A percentile compares a stretch with the other conserved stretches of the same genome.
Evolutionary conservation across 2,888 invertebrate species (phyloP).

Genomic region (Oasisia sp.): DNA sequence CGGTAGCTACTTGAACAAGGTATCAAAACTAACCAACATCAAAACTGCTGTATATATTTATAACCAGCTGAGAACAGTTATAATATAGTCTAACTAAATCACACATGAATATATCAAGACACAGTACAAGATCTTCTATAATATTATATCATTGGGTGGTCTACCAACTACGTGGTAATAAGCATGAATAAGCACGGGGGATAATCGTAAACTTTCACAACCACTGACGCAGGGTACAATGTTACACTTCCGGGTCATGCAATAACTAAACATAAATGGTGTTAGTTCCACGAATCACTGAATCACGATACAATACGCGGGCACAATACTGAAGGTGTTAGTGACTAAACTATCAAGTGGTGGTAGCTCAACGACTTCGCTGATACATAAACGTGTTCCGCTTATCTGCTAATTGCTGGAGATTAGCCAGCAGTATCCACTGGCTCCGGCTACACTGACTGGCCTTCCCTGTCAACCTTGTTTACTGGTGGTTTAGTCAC

Average conservation of each 20-base stretch:
- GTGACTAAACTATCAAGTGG: not conserved
- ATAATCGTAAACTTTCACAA: not conserved
- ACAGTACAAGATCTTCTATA: not conserved
- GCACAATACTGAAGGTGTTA: not conserved
- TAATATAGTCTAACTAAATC: not conserved
- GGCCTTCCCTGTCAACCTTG: not conserved
- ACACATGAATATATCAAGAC: not conserved
- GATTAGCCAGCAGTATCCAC: not conserved
- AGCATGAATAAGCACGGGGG: conserved; percentile 10
- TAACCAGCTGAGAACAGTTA: not conserved
- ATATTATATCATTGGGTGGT: not conserved
- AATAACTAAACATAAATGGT: not conserved
- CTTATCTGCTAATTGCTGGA: not conserved
- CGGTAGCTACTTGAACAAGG: not conserved
- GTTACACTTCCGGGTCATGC: not conserved
- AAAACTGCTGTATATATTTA: not conserved
- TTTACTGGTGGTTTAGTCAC: not conserved
- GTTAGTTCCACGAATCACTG: conserved; percentile 7
- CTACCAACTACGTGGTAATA: not conserved
- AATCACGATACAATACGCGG: not conserved
- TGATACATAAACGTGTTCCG: not conserved
- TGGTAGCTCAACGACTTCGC: not conserved
- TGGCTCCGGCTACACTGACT: not conserved
- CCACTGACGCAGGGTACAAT: not conserved
- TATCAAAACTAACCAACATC: not conserved